Base-by-base conservation (phyloP, 1,140 invertebrate genomes). In the Bombus picipes region DNA sequence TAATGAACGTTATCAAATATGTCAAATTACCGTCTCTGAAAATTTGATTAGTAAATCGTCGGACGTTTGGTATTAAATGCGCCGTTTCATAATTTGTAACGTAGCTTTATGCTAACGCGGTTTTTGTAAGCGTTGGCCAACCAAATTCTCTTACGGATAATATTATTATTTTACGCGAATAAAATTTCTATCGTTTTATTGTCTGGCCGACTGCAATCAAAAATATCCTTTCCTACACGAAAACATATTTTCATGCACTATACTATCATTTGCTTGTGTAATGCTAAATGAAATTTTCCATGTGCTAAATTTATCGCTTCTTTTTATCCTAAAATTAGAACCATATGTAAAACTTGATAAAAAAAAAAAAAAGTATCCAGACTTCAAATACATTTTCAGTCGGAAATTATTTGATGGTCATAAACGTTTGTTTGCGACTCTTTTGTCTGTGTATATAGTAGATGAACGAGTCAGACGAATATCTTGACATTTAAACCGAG, bases 1-100 rank as follows among this genome's bases (percentile, higher is more conserved):
- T 83, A 83, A 83, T 68, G 72, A 83, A 83, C 62, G 28, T 76
- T 76, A 66, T 83, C 81, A 83, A 83, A 83, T 68, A 70, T 70
- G 81, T 77, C 73, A 77, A 77, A 83, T 83, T 83, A 70, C 25
- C 43, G 5, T 83, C 43, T 41, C 34, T 57, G 74, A 77, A 70
- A 57, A 83, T 83, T 83, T 47, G 62, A 83, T 77, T 57, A 57
- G 74, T 34, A 43, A 77, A 77, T 76, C 28, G 28, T 77, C 41
- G 28, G 22, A 76, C 25, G 28, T 18, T 39, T 22, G 39, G 39
- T 22, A 32, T 83, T 83, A 68, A 83, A 68, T 53, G 13, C 34
- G 4, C 28, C 22, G 34, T 32, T 77, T 39, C n/a, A 47, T 70
- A 70, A 83, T 83, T 83, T 32, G 34, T 15, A 57, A 57, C 15